Evolutionary conservation across 92 coral and sea anemone genomes (phyloP).

Genomic region (Porites divaricata): DNA sequence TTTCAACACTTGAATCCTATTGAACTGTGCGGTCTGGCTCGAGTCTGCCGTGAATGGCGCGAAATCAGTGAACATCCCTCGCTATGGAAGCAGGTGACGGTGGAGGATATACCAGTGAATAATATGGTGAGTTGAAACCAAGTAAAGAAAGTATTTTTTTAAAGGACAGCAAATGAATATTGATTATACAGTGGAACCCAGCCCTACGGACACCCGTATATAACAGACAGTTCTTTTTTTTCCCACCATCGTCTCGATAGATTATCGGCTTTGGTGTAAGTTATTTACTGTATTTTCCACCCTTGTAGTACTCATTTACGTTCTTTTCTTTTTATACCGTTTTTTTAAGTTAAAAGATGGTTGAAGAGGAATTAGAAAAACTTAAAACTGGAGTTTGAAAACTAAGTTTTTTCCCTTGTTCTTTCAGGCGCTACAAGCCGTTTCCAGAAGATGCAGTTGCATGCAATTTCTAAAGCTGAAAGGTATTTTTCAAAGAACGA

Average conservation of each 20-base stretch:
- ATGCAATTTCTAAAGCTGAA: slow-evolving; percentile 58
- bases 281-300: too few species aligned
- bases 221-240: too few species aligned
- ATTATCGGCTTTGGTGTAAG: too few species aligned
- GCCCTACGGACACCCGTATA: too few species aligned
- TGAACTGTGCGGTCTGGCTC: slow-evolving; percentile 86
- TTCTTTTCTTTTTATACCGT: too few species aligned
- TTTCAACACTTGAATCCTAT: slow-evolving; percentile 74
- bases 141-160: neutral
- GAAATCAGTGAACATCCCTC: slow-evolving; percentile 77
- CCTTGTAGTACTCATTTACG: too few species aligned
- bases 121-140: slow-evolving; percentile 59
- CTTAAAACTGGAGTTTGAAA: neutral
- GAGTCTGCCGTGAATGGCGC: slow-evolving; percentile 86
- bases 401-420: neutral
- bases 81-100: slow-evolving; percentile 72
- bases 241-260: too few species aligned
- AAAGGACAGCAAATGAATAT: neutral
- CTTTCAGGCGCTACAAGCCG: slow-evolving; percentile 53
- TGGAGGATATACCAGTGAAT: slow-evolving; percentile 63
- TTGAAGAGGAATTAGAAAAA: too few species aligned
- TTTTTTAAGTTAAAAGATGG: too few species aligned
- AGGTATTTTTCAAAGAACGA: slow-evolving; percentile 37
- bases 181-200: too few species aligned
- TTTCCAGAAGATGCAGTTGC: slow-evolving; percentile 68